Percentiles rank a stretch among this genome's conserved stretches.
Evolutionary conservation across 2,797 vertebrate genomes (phyloP).

Genomic region (Falco concolor): DNA sequence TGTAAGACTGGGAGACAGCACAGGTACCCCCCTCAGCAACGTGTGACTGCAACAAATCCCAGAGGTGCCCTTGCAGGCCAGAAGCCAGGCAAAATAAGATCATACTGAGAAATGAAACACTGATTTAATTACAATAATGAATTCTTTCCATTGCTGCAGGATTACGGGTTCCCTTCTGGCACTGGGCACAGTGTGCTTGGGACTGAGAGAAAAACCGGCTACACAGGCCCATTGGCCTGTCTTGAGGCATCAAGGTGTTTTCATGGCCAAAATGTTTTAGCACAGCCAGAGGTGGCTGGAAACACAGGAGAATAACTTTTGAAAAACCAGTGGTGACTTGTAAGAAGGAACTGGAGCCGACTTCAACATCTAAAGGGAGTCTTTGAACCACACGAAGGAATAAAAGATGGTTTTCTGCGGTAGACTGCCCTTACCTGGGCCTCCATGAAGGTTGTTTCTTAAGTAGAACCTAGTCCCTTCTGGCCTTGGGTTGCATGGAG

Average conservation of each 20-base stretch:
- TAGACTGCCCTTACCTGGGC: neutral
- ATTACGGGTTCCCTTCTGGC: neutral
- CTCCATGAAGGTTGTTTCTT: neutral
- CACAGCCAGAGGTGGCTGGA: neutral
- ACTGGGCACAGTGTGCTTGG: neutral
- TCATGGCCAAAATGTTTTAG: neutral
- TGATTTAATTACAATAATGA: neutral
- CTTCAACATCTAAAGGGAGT: neutral
- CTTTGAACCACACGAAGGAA: neutral
- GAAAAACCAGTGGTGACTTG: neutral
- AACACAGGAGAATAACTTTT: neutral
- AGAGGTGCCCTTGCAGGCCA: neutral
- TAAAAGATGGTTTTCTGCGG: neutral
- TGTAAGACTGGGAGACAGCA: neutral
- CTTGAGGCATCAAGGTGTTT: neutral
- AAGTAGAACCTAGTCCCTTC: neutral
- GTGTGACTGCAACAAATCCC: neutral
- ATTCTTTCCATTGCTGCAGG: neutral
- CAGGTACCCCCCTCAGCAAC: neutral
- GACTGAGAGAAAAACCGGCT: neutral
- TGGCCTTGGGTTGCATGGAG: neutral
- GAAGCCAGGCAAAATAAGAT: neutral
- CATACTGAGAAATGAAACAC: neutral
- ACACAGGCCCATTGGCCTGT: neutral
- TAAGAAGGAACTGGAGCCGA: neutral